Evolutionary conservation across 2,797 vertebrate genomes (phyloP), one percentile per base, ranked within the genome.

Genomic region (Argentina silus): DNA sequence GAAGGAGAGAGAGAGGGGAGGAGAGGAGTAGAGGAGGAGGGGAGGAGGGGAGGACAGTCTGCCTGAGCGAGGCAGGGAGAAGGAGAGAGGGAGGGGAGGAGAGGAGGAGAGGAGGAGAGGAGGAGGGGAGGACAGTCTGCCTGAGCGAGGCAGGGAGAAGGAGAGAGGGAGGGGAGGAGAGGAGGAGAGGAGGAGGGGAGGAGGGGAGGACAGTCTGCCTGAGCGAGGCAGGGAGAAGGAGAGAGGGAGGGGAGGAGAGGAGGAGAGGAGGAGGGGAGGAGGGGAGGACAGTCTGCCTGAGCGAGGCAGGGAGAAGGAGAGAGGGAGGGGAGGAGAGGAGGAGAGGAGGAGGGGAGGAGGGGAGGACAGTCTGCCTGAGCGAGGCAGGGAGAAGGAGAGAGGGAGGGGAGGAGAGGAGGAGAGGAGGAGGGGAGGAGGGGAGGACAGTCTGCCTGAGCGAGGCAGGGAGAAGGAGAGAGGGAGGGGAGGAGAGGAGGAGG

Each of bases 231-330:
- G 43, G n/a, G 62, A 45, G n/a, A 63, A 0, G 42, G 43, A 9
- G 62, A 45, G n/a, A 63, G 1, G 42, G 3, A 79, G 0, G 2
- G 64, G 71, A 17, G 75, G 51, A 74, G 11, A 62, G 69, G 76
- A 76, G 60, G 67, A 77, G 57, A 82, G 66, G 47, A 7, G 55
- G 2, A 23, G 17, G 21, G 53, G 72, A 68, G 79, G 79, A 79
- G 59, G 57, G 64, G 1, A 48, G 59, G 72, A 84, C n/a, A n/a
- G n/a, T n/a, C n/a, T n/a, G n/a, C n/a, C n/a, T n/a, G n/a, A n/a
- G 82, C 67, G 75, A 74, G 3, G 79, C 68, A 67, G 60, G 36
- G 78, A 12, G 74, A n/a, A n/a, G 47, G 2, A 44, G 57, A 53
- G 59, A 36, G 42, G 43, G 11, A 50, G 10, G 15, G 36, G 55